Base-by-base conservation (phyloP, 2,797 vertebrate genomes). In the Eulemur albifrons region DNA sequence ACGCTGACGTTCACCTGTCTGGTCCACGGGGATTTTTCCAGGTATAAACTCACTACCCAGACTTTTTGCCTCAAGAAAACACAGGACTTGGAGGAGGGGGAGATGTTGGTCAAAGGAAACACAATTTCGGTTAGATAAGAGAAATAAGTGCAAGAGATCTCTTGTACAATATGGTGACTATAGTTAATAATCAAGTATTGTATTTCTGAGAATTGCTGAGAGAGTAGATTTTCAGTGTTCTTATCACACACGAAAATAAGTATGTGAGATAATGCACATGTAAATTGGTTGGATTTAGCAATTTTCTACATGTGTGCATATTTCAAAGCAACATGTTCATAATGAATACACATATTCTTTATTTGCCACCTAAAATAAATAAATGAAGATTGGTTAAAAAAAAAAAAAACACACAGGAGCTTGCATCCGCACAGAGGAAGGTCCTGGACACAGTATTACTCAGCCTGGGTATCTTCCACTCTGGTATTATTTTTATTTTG, bases 341-440 rank as follows among this genome's bases (percentile, higher is more conserved):
- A 5, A 69, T 30, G 83, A 73, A 50, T 73, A 32, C 25, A 73
- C 9, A 45, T 48, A 73, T 45, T 73, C 43, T 48, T 73, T 73
- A 45, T 45, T 73, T 45, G 30, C 9, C 72, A 73, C 45, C 15
- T 32, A 73, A 73, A 73, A 32, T 48, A 73, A 73, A 63, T 5
- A 59, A 59, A 59, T 65, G 32, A n/a, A 65, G 15, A 65, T 65
- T 65, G 9, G 18, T 59, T 9, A 18, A 65, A 65, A 65, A 65
- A 48, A 27, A 75, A n/a, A 40, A 27, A 75, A n/a, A 63, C 38
- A 0, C 4, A 0, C 4, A 9, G 30, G 40, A 17, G 0, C 1
- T 25, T 25, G 32, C 5, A 30, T 38, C 35, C 25, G 25, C n/a
- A 9, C 40, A 1, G 9, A 65, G 45, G 50, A 17, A 63, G 59